These are phyloP conservation scores for Zaprionus camerounensis DNA, from an alignment of 1,140 invertebrate genomes.

Conservation along the genomic window DNA sequence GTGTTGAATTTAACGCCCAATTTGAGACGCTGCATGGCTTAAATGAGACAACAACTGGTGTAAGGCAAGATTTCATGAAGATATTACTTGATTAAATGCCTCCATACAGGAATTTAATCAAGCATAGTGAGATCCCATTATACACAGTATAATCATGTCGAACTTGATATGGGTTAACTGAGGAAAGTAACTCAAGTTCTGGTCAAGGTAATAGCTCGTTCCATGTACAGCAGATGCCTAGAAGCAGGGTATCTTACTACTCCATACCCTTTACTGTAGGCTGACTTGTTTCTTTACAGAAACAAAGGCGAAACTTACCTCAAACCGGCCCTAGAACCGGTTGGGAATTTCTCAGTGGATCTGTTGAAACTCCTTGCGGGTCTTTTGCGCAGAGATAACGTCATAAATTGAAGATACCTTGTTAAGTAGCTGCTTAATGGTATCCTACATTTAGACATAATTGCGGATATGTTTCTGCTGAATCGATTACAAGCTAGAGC, in stretches of 20 bases:
- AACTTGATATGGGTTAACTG: neutral
- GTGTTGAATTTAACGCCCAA: constrained; percentile 72
- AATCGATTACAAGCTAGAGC: neutral
- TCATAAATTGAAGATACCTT: neutral
- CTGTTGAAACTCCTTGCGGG: neutral
- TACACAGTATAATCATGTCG: neutral
- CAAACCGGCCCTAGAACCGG: constrained; percentile 41
- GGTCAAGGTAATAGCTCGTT: neutral
- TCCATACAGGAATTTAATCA: neutral
- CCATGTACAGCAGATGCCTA: too few species aligned
- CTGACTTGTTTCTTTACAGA: neutral
- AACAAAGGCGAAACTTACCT: constrained; percentile 10
- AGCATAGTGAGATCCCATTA: neutral
- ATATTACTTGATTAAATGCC: constrained; percentile 11
- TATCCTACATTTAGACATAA: constrained; percentile 20
- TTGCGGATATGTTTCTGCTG: constrained; percentile 1
- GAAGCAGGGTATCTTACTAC: neutral
- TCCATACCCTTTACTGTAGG: neutral
- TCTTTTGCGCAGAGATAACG: neutral
- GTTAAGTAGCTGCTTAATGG: constrained; percentile 1
- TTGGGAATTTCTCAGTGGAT: constrained; percentile 22
- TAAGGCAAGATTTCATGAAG: constrained; percentile 6
- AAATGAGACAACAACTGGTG: constrained; percentile 29
- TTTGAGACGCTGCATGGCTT: constrained; percentile 40
- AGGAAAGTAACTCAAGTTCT: neutral